Base-by-base conservation (phyloP, 2,113 vertebrate species). In the Chinchilla lanigera region DNA sequence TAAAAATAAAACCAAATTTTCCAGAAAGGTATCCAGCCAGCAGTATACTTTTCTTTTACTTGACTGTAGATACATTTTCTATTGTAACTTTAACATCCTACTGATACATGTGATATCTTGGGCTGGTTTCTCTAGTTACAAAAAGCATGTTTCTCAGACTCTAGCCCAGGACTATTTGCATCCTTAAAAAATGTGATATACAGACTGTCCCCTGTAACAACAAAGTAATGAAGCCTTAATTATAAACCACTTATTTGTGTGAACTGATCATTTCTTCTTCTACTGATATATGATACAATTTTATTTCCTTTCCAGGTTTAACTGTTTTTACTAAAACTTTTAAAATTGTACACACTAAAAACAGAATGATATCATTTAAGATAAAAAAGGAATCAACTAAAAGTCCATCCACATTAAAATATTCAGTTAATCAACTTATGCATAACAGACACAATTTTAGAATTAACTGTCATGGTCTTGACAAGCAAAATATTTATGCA, bases 1-100 rank as follows among this genome's bases (percentile, higher is more conserved):
- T n/a, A n/a, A n/a, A n/a, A n/a, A n/a, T n/a, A n/a, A n/a, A 81
- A 96, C 90, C 95, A 83, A 86, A 63, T 26, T 88, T 97, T 96
- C 85, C 80, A 95, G 61, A 90, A 85, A 94, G 19, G 52, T 89
- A 33, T 30, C 33, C 16, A 84, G 67, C 26, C 50, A 90, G 24
- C 38, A 69, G 35, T 13, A 30, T 35, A 73, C 30, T 73, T n/a
- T 47, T 82, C 30, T 92, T 38, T 89, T 89, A 65, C 73, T 89
- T 92, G 71, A 30, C 73, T 77, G 41, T 73, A 38, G 19, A 84
- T 96, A 82, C 35, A 10, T 28, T 87, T 93, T 84, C 87, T 84
- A 35, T 75, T 92, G 38, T 86, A 50, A 90, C 50, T 89, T 56
- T 60, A 80, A 95, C 80, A 93, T 52, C 86, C 54, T 60, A 58